phyloP scores from a whole-genome alignment of 1,140 invertebrate genomes.

The Subanguina moxae region DNA sequence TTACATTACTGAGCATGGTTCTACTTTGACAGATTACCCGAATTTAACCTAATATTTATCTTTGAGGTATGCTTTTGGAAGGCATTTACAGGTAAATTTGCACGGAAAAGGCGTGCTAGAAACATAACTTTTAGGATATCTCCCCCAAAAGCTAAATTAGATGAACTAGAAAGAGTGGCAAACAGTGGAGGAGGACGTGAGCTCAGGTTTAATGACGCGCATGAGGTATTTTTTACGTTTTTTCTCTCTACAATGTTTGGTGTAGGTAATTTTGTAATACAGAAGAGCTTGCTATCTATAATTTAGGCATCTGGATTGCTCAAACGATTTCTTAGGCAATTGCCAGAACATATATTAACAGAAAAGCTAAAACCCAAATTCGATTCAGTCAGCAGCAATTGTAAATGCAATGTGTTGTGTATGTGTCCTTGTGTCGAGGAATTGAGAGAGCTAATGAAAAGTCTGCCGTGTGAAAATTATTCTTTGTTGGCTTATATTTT shows the following conservation, averaged over 20 bases:
- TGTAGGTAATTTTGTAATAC: too few relatives aligned
- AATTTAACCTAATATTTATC: neutral
- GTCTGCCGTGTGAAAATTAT: conserved; percentile 47
- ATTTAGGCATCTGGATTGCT: neutral
- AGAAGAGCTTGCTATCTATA: neutral
- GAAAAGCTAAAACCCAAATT: conserved; percentile 17
- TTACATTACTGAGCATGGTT: conserved; percentile 32
- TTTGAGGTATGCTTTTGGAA: conserved; percentile 48
- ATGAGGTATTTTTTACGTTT: conserved; percentile 42
- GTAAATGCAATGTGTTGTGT: conserved; percentile 33
- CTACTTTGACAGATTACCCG: neutral
- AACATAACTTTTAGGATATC: conserved; percentile 35
- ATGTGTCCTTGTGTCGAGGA: conserved; percentile 20
- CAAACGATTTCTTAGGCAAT: conserved; percentile 15
- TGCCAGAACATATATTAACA: conserved; percentile 34
- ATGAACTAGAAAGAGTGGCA: conserved; percentile 42
- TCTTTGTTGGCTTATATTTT: conserved; percentile 48
- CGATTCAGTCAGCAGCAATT: conserved; percentile 20
- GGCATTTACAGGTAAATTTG: conserved; percentile 47
- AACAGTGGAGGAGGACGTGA: conserved; percentile 28
- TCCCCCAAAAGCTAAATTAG: conserved; percentile 42
- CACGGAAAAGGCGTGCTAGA: too few relatives aligned
- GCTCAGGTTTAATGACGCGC: conserved; percentile 29
- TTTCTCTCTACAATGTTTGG: too few relatives aligned
- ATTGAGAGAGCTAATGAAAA: conserved; percentile 33